phyloP scores from a whole-genome alignment of 2,113 vertebrate genomes.

The Choloepus hoffmanni region DNA sequence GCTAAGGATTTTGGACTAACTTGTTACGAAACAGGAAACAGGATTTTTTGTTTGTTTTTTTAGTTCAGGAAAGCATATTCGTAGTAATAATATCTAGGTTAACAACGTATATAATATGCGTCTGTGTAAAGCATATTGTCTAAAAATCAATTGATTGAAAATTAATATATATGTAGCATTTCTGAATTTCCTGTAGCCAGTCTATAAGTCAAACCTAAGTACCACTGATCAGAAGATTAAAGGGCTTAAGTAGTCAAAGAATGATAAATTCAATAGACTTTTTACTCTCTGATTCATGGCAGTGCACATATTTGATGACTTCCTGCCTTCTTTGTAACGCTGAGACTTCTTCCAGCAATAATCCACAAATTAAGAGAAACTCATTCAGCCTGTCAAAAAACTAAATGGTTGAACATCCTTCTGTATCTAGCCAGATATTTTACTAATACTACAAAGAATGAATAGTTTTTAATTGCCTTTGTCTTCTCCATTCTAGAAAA shows the following conservation, averaged over 20 bases:
- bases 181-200: slow-evolving; percentile 68
- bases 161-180: slow-evolving; percentile 71
- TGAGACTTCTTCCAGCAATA: slow-evolving; percentile 74
- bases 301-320: slow-evolving; percentile 75
- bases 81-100: not conserved
- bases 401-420: slow-evolving; percentile 45
- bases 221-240: slow-evolving; percentile 79
- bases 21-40: not conserved
- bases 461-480: not conserved
- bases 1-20: not conserved
- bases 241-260: slow-evolving; percentile 62
- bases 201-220: slow-evolving; percentile 60
- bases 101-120: not conserved
- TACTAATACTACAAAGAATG: slow-evolving; percentile 22
- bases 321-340: slow-evolving; percentile 75
- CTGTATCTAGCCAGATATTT: slow-evolving; percentile 62
- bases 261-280: slow-evolving; percentile 72
- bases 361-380: slow-evolving; percentile 80
- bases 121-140: slow-evolving; percentile 43
- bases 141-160: slow-evolving; percentile 76
- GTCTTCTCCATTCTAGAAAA: not conserved
- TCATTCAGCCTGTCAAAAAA: slow-evolving; percentile 74
- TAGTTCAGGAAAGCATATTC: not conserved
- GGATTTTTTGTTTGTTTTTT: not conserved
- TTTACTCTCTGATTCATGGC: slow-evolving; percentile 72